Conservation (phyloP, 2,797 vertebrate genomes). For the Oreortyx pictus region DNA sequence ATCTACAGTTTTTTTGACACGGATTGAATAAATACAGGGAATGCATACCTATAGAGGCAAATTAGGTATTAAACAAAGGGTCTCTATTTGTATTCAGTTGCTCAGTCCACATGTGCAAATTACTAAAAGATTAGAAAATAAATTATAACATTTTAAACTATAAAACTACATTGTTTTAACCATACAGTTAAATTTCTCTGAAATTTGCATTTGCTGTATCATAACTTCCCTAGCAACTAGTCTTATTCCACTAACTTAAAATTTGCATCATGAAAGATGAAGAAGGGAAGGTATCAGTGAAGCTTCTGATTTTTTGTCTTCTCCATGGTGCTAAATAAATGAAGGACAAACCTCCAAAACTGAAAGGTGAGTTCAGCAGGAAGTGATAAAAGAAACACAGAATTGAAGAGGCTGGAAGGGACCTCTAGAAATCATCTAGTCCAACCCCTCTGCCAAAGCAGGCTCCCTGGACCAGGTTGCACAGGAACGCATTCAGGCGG, state of each 20-base stretch:
- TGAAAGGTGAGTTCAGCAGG: not conserved
- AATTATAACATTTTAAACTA: not conserved
- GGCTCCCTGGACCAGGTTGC: too few relatives aligned
- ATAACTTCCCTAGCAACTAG: slow-evolving; percentile 46
- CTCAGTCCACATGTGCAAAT: not conserved
- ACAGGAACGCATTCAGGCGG: too few relatives aligned
- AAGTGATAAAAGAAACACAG: not conserved
- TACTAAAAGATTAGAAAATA: not conserved
- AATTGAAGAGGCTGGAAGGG: too few relatives aligned
- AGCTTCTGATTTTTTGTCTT: slow-evolving; percentile 7
- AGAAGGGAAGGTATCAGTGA: slow-evolving; percentile 10
- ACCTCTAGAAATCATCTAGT: too few relatives aligned
- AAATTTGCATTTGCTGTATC: slow-evolving; percentile 21
- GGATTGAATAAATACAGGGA: not conserved
- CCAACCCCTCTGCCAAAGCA: too few relatives aligned
- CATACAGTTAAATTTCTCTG: not conserved
- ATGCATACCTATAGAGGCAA: not conserved
- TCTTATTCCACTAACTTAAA: slow-evolving; percentile 4
- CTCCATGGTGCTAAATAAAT: not conserved
- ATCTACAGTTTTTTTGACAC: not conserved
- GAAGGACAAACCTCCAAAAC: not conserved
- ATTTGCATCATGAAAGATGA: not conserved
- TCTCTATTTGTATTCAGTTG: not conserved
- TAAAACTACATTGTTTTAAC: not conserved
- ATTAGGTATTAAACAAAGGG: not conserved